A percentile compares a stretch with the other conserved stretches of the same genome.
Evolutionary conservation across 2,113 vertebrate genomes (phyloP).

Genomic region (Suncus etruscus): DNA sequence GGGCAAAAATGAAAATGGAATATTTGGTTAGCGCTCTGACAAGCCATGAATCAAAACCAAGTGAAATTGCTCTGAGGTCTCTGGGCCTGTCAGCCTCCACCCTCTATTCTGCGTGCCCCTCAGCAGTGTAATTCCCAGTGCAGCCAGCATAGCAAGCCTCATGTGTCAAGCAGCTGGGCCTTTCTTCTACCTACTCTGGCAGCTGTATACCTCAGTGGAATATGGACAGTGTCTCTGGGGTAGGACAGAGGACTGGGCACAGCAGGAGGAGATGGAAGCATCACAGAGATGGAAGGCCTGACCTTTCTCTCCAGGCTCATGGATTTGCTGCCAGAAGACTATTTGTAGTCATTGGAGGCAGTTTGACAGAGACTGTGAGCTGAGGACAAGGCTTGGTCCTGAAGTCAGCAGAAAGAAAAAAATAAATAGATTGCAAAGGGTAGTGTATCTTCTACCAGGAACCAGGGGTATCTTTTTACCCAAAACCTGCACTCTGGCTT

Average conservation of each 20-base stretch:
- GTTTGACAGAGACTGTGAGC: background rate
- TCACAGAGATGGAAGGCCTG: background rate
- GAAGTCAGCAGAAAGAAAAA: background rate
- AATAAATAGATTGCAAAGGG: too few species aligned
- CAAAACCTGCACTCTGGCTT: background rate
- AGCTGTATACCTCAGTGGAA: background rate
- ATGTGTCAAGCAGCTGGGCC: background rate
- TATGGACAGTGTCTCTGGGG: fast-evolving
- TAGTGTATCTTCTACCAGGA: too few species aligned
- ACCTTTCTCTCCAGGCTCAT: background rate
- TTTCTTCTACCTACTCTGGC: fast-evolving
- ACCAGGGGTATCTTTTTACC: background rate
- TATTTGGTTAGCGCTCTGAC: conserved; percentile 87
- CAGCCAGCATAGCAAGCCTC: background rate
- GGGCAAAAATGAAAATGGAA: conserved; percentile 83
- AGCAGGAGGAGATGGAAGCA: background rate
- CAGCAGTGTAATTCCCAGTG: conserved; percentile 56
- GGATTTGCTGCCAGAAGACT: background rate
- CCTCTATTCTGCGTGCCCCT: conserved; percentile 79
- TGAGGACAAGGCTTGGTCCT: conserved; percentile 13
- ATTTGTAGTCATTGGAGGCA: conserved; percentile 45
- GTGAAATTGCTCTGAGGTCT: conserved; percentile 82
- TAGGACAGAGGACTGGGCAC: too few species aligned
- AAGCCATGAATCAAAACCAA: conserved; percentile 87
- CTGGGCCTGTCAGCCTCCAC: conserved; percentile 75